These are phyloP conservation scores for Trissolcus japonicus DNA, from an alignment of 2,888 invertebrate genomes.

Conservation along the genomic window DNA sequence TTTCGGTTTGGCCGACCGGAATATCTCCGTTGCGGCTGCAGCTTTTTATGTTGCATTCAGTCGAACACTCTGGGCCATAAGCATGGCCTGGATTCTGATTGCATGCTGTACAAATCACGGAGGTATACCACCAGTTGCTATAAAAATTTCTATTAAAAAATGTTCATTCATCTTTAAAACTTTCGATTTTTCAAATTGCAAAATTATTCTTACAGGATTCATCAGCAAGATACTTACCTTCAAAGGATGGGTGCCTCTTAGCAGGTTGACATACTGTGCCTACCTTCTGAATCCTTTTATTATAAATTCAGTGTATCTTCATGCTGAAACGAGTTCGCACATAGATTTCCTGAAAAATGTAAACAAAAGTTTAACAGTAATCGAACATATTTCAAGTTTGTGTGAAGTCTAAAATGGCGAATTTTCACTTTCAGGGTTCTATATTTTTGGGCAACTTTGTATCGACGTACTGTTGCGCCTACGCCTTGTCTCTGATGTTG, in stretches of 20 bases:
- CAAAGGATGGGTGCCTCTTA: conserved; percentile 74
- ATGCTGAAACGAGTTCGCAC: conserved; percentile 67
- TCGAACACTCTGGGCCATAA: conserved; percentile 78
- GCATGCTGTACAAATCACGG: conserved; percentile 79
- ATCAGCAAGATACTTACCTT: conserved; percentile 74
- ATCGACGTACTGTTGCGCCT: conserved; percentile 71
- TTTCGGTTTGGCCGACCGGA: conserved; percentile 74
- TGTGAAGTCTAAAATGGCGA: not conserved
- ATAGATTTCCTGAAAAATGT: conserved; percentile 72
- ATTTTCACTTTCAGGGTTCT: conserved; percentile 64
- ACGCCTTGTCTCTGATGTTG: conserved; percentile 70
- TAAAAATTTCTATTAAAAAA: not conserved
- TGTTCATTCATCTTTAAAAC: not conserved
- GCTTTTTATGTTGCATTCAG: conserved; percentile 78
- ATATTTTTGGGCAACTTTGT: conserved; percentile 67
- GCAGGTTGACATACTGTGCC: conserved; percentile 79
- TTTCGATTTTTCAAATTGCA: too few species aligned
- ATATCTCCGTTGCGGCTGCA: conserved; percentile 76
- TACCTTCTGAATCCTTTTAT: conserved; percentile 80
- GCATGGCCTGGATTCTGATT: conserved; percentile 79
- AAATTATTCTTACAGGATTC: conserved; percentile 69
- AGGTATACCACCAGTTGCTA: conserved; percentile 66
- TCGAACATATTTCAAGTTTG: not conserved
- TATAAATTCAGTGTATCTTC: conserved; percentile 76
- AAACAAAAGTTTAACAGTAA: conserved; percentile 43